phyloP scores from a whole-genome alignment of 2,888 invertebrate species.

The Rhodophaea formosa region DNA sequence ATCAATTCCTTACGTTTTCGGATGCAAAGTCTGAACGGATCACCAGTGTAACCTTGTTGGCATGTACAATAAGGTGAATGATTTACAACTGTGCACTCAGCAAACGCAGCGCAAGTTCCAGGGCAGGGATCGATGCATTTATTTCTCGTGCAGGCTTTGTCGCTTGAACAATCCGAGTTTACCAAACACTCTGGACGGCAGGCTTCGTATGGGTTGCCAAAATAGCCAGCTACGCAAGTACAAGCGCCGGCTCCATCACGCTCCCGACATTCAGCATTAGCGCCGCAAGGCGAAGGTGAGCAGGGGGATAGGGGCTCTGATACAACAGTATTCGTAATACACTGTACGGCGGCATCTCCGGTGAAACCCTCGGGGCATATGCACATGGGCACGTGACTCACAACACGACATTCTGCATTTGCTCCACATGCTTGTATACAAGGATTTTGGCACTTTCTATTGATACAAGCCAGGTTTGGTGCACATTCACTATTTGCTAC shows the following conservation, averaged over 20 bases:
- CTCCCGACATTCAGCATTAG: slow-evolving; percentile 83
- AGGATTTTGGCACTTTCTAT: slow-evolving; percentile 88
- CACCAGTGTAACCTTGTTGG: slow-evolving; percentile 84
- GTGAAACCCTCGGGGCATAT: slow-evolving; percentile 84
- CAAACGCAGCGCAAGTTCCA: slow-evolving; percentile 88
- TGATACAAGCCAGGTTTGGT: slow-evolving; percentile 85
- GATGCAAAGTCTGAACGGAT: slow-evolving; percentile 85
- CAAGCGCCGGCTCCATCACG: slow-evolving; percentile 83
- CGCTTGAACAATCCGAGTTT: slow-evolving; percentile 87
- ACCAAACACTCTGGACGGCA: slow-evolving; percentile 88
- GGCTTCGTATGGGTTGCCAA: slow-evolving; percentile 90
- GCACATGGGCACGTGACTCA: slow-evolving; percentile 88
- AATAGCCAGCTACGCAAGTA: slow-evolving; percentile 85
- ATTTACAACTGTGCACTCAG: slow-evolving; percentile 87
- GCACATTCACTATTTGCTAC: slow-evolving; percentile 86
- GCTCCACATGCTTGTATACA: slow-evolving; percentile 87
- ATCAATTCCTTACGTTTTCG: slow-evolving; percentile 47
- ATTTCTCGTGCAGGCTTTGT: slow-evolving; percentile 85
- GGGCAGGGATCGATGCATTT: slow-evolving; percentile 90
- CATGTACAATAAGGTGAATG: slow-evolving; percentile 87
- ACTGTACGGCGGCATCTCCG: slow-evolving; percentile 89
- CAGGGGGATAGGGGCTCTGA: slow-evolving; percentile 76
- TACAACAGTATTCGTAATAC: slow-evolving; percentile 54
- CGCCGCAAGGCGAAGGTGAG: slow-evolving; percentile 83
- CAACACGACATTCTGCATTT: slow-evolving; percentile 87